Base-by-base conservation (phyloP, 2,888 invertebrate genomes). In the Octonoba sinensis region DNA sequence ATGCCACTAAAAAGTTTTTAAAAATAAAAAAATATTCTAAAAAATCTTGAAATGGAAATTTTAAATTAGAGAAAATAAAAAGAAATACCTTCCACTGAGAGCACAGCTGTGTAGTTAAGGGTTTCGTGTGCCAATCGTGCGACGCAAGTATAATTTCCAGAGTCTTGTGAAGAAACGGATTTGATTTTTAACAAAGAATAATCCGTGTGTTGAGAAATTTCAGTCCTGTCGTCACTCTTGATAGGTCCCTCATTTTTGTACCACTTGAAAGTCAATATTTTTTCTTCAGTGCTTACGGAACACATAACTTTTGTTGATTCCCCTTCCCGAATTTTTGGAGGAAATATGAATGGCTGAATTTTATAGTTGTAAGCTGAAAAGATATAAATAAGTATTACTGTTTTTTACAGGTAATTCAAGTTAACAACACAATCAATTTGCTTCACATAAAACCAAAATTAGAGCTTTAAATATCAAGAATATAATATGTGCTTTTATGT, bases 301-400 rank as follows among this genome's bases (percentile, higher is more conserved):
- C 84, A 84, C 27, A 78, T 77, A 3, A 84, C 73, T 69, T 77
- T 75, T 0, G 71, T 67, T 3, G 59, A 71, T n/a, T 77, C 75
- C 4, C 84, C 84, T 73, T 77, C 82, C 0, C 70, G 36, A 11
- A 84, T 47, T 13, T 72, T 84, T n/a, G 49, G 47, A 0, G 83
- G 83, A 24, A 83, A 83, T 15, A 47, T 44, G 22, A 83, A 83
- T 3, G 83, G 83, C 15, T 79, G 83, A 1, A 83, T 83, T 67
- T 67, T 72, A 1, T 15, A 56, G 13, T 62, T 47, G 18, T 27
- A 8, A 20, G 36, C 82, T 82, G n/a, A 60, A 82, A 81, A 6
- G 56, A 44, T 36, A 71, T 24, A 51, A 12, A 8, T 66, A 6
- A 64, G n/a, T 64, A n/a, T n/a, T n/a, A n/a, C n/a, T n/a, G n/a